Evolutionary conservation across 2,113 vertebrate species (phyloP), one percentile per base, ranked within the genome.

Genomic region (Terrapene triunguis): DNA sequence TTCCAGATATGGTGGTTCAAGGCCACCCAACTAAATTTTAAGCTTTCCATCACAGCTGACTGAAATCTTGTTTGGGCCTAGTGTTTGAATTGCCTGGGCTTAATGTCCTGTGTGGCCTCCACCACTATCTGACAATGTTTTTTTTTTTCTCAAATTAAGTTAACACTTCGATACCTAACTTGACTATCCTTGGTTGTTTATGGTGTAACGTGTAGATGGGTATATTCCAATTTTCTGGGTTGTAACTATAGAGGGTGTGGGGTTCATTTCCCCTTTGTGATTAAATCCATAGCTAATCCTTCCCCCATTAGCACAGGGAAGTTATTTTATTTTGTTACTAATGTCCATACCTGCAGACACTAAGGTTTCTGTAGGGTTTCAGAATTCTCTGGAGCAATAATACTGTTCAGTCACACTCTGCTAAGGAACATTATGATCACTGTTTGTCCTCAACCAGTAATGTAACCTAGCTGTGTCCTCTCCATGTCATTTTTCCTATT

Each of bases 11-110:
- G 44, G 27, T 89, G 12, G 22, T 53, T 90, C 89, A 7, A 10
- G 12, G 57, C 19, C 29, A 62, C 3, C 4, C n/a, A 54, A 78
- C n/a, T 81, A 42, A 80, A 86, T 82, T 88, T 88, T 54, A 84
- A 81, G 29, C 55, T 94, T 92, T 94, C 65, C 82, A 6, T 80
- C 93, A 44, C 44, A 54, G 25, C 4, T 32, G 21, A 10, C 89
- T 82, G 90, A 95, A 92, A 91, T 92, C 27, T 29, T 83, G 4
- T 74, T 91, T 90, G 76, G 50, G 38, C 12, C 24, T 89, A 80
- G 29, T 83, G 27, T 29, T 93, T 21, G 55, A 82, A 42, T 13
- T 65, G 35, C 32, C 29, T 84, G 80, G 62, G 54, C 89, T 62
- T 89, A 59, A 92, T 93, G 62, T 85, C 95, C 12, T 59, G 2